Evolutionary conservation across 2,797 vertebrate species (phyloP), one percentile per base, ranked within the genome.

Genomic region (Malurus splendens): DNA sequence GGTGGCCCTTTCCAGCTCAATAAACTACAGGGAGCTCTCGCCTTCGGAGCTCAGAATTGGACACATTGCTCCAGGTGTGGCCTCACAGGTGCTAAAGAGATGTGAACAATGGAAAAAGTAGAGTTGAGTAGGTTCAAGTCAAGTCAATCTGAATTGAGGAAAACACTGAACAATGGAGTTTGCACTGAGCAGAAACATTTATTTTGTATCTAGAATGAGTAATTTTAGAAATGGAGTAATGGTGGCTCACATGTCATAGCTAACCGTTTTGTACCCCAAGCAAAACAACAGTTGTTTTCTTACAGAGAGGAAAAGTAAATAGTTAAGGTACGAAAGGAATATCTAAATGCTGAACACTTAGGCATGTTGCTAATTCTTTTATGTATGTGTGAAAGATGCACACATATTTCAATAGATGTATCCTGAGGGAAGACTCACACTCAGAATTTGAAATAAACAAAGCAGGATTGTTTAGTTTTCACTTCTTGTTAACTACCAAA

Each of bases 91-190:
- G 22, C 56, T 47, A 30, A 61, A n/a, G 6, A 61, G 36, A 57
- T 18, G 32, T 47, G 61, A 82, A 74, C 8, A 39, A 24, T 39
- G 10, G 50, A 23, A 39, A 79, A 67, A 56, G 8, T 11, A 52
- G 18, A 47, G 39, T 3, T 32, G 28, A 51, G 9, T 7, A 72
- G 61, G 55, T 82, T 56, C n/a, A 28, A 28, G n/a, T 30, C 25
- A 24, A 71, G 32, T 32, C 4, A 9, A 68, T 42, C 15, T 55
- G 38, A 55, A 23, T 62, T 0, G 0, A 62, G 50, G 45, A 8
- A 84, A 93, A 7, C 15, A 20, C 22, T 39, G n/a, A 76, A 56
- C 27, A 81, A 56, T 0, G 1, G 36, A 52, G 32, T 60, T 73
- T 81, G 18, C 27, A n/a, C 24, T 42, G 48, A 72, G 18, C 9